Base-by-base conservation (phyloP, 1,140 invertebrate genomes). In the Ostrea edulis region DNA sequence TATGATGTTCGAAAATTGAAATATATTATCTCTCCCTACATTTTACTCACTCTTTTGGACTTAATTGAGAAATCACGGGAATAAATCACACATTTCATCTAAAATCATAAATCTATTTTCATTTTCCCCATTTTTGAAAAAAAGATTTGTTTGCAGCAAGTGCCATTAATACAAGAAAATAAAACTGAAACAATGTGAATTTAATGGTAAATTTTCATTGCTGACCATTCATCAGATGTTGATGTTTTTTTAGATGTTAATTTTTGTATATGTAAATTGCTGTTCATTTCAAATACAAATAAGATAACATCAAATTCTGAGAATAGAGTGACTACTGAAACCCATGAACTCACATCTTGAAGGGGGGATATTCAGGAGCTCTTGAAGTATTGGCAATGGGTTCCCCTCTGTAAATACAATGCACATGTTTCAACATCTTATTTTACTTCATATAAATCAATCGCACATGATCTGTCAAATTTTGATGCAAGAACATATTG, bases 371-470 rank as follows among this genome's bases (percentile, higher is more conserved):
- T 35, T 77, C 68, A 35, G 68, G 25, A 77, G 68, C 68, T 77
- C 25, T 77, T 77, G 68, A 29, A 3, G 68, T 17, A 77, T 25
- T 77, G 29, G 68, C 25, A 20, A n/a, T 62, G 8, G 68, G 25
- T 5, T 77, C 68, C 22, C 25, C 14, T 77, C 68, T 77, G 68
- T 77, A 77, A 77, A 77, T 77, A 77, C 68, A 77, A 77, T 29
- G 55, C n/a, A 25, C 11, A 77, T 77, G 22, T 2, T 14, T 77
- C 22, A 35, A 77, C 17, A 20, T 62, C 58, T 62, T n/a, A 62
- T 17, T 20, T 44, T 44, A 44, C 35, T 44, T 44, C 35, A 2
- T 44, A 44, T 1, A 44, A 44, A 5, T 44, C 35, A 44, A 44
- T 44, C 1, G 5, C 35, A 44, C 35, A 44, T 44, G 2, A 44